These are phyloP conservation scores for Siniperca undulata DNA, from an alignment of 2,797 vertebrate genomes.

Conservation along the genomic window DNA sequence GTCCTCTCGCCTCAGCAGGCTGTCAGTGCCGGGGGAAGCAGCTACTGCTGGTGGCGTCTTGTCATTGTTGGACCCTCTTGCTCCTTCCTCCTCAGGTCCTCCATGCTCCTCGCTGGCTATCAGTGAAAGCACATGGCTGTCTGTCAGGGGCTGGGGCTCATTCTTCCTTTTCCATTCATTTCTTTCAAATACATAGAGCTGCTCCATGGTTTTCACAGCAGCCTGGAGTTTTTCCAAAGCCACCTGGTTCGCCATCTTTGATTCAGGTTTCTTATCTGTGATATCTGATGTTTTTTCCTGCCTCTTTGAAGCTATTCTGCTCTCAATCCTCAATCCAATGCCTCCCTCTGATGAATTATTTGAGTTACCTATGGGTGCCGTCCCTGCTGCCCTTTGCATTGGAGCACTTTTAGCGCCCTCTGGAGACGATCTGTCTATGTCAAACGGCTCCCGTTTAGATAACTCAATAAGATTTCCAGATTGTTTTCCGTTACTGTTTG, in stretches of 20 bases:
- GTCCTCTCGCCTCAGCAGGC: conserved; percentile 51
- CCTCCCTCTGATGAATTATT: conserved; percentile 81
- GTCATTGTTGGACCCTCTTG: conserved; percentile 37
- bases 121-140: conserved; percentile 92
- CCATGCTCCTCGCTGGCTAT: conserved; percentile 84
- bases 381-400: conserved; percentile 82
- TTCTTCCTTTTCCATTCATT: conserved; percentile 95
- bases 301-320: conserved; percentile 79
- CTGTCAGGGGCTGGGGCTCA: conserved; percentile 82
- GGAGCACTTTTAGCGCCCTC: conserved; percentile 86
- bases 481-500: conserved; percentile 78
- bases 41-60: conserved; percentile 62
- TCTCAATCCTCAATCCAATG: conserved; percentile 84
- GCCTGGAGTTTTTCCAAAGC: conserved; percentile 95
- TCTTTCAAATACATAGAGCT: conserved; percentile 93
- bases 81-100: conserved; percentile 60
- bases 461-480: conserved; percentile 58
- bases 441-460: conserved; percentile 56
- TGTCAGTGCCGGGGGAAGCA: conserved; percentile 14
- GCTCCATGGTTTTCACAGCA: conserved; percentile 96
- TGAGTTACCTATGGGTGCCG: conserved; percentile 53
- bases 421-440: conserved; percentile 79
- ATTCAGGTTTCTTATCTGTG: conserved; percentile 84
- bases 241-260: conserved; percentile 79
- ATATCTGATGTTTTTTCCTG: conserved; percentile 78